Conservation (phyloP, 1,140 invertebrate genomes). For the Parapsyche elsis region DNA sequence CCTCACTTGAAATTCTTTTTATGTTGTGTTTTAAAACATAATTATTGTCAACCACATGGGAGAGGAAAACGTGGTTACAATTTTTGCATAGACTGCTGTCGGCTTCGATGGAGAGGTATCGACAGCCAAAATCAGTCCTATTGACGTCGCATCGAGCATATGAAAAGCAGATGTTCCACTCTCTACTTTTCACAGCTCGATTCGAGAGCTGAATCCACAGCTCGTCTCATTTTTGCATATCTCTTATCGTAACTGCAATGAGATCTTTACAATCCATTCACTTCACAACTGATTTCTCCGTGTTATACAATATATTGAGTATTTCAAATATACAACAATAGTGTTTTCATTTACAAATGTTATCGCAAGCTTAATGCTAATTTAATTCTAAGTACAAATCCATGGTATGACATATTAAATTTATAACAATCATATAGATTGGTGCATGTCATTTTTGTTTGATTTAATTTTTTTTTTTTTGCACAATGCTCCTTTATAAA, state of each 20-base stretch:
- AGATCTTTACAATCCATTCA: constrained; percentile 18
- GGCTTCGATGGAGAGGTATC: constrained; percentile 49
- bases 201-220: not conserved
- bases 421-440: not conserved
- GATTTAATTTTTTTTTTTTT: not conserved
- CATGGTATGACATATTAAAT: constrained; percentile 44
- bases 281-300: constrained; percentile 14
- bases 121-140: not conserved
- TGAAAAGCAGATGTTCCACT: constrained; percentile 52
- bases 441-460: not conserved
- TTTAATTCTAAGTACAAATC: constrained; percentile 55
- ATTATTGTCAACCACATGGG: constrained; percentile 37
- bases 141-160: not conserved
- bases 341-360: constrained; percentile 15
- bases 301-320: constrained; percentile 24
- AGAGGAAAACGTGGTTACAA: constrained; percentile 32
- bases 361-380: constrained; percentile 47
- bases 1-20: constrained; percentile 15
- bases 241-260: not conserved
- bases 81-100: not conserved
- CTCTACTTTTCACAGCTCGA: constrained; percentile 21
- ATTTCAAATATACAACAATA: constrained; percentile 28
- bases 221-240: not conserved
- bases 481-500: constrained; percentile 36
- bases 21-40: constrained; percentile 27